Evolutionary conservation across 1,140 invertebrate genomes (phyloP), one percentile per base, ranked within the genome.

Genomic region (Hyphantria cunea): DNA sequence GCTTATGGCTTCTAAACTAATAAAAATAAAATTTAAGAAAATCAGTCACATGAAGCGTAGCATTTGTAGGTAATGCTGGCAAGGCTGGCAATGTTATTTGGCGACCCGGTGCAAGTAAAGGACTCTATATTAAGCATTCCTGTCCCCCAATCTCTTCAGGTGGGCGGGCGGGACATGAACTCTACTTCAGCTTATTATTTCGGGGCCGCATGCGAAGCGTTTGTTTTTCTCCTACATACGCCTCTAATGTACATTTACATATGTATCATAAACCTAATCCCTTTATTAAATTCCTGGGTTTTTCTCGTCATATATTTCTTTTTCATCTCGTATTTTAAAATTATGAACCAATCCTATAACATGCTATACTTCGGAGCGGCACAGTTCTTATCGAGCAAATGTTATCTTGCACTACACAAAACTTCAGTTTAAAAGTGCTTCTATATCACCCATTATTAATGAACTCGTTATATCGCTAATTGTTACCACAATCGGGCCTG

Each of bases 111-210:
- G 79, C 78, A 81, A 82, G 78, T 84, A 85, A 87, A 86, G 81
- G 81, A 79, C 76, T 79, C 75, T 86, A 87, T 89, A 89, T 89
- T 89, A 89, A 86, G 86, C 83, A 89, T 89, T 89, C 82, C 79
- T 80, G 78, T 79, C 72, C 80, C 67, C 83, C 79, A 83, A 83
- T 84, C 80, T 86, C 78, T 82, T 80, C 79, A 87, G 83, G 84
- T 87, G 82, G 76, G 85, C 76, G 73, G 76, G 73, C 78, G 74
- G 74, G 72, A 70, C 79, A 81, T 82, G 82, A 72, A 77, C 76
- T 85, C 82, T 72, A 82, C 74, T 86, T 77, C 74, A 84, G 81
- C 79, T 87, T 89, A 89, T 89, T 89, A 85, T 84, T 87, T 85
- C 69, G 74, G 76, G 74, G 70, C 70, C 74, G 72, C 71, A 77